Percentiles rank a stretch among this genome's conserved stretches.
phyloP scores from a whole-genome alignment of 2,797 vertebrate genomes.

The Loris lydekkerianus region DNA sequence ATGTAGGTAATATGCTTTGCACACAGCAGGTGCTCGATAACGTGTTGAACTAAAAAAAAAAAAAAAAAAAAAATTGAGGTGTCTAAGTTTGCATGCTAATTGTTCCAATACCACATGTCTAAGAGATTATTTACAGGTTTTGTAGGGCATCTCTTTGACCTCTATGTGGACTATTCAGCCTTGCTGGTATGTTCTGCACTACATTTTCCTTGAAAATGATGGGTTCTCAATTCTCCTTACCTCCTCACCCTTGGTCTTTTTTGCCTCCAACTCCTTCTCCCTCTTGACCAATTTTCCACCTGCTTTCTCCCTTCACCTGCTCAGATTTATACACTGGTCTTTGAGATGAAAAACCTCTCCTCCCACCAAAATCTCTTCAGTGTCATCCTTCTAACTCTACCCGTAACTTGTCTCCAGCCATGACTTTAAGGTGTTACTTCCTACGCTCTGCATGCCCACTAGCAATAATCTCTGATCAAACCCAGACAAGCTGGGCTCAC shows the following conservation, averaged over 20 bases:
- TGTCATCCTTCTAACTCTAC: background rate
- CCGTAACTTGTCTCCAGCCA: background rate
- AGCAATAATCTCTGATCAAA: slow-evolving; percentile 78
- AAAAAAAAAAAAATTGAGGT: background rate
- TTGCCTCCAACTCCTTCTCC: background rate
- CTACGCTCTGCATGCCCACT: slow-evolving; percentile 33
- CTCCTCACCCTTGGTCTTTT: background rate
- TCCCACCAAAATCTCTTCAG: background rate
- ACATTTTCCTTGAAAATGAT: background rate
- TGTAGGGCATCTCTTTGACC: background rate
- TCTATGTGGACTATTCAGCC: background rate
- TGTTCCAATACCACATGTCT: background rate
- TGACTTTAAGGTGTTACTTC: slow-evolving; percentile 18
- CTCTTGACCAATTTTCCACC: background rate
- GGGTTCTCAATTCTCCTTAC: background rate
- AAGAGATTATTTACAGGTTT: background rate
- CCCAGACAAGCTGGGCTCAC: slow-evolving; percentile 70
- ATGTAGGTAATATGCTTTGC: background rate
- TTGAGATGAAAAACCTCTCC: background rate
- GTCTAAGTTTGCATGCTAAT: background rate
- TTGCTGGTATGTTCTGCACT: background rate
- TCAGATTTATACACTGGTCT: background rate
- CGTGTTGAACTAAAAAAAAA: background rate
- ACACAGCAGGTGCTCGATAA: background rate
- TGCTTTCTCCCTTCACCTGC: background rate